Conservation (phyloP, 2,113 vertebrate species). For the Cichladusa arquata region DNA sequence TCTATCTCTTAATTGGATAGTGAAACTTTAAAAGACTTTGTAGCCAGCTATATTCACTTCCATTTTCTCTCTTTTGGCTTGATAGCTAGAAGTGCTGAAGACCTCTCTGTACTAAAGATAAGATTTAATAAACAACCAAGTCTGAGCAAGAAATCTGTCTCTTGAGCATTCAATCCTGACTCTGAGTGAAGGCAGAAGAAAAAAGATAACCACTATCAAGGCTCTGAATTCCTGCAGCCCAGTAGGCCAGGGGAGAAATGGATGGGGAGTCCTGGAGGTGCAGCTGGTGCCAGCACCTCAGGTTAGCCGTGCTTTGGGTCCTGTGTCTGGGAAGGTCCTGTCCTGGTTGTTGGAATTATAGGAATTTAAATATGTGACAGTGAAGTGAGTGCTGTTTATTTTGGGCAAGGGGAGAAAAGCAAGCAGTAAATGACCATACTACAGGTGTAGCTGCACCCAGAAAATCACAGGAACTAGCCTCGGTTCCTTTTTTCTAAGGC, state of each 20-base stretch:
- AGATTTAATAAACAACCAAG: too few species aligned
- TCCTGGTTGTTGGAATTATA: neutral
- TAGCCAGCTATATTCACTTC: too few species aligned
- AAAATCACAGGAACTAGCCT: neutral
- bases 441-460: neutral
- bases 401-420: neutral
- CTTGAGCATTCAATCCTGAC: too few species aligned
- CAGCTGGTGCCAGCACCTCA: rapidly evolving
- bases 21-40: too few species aligned
- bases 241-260: neutral
- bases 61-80: too few species aligned
- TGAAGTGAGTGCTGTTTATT: neutral
- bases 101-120: too few species aligned
- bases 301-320: neutral
- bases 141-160: too few species aligned
- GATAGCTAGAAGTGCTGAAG: too few species aligned
- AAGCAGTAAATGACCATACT: neutral
- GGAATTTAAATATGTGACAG: neutral
- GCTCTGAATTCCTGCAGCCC: neutral
- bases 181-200: too few species aligned
- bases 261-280: neutral
- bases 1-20: too few species aligned
- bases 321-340: neutral
- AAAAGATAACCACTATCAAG: too few species aligned
- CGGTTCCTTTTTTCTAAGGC: neutral